Conservation (phyloP, 2,113 vertebrate genomes). For the Catagonus wagneri region DNA sequence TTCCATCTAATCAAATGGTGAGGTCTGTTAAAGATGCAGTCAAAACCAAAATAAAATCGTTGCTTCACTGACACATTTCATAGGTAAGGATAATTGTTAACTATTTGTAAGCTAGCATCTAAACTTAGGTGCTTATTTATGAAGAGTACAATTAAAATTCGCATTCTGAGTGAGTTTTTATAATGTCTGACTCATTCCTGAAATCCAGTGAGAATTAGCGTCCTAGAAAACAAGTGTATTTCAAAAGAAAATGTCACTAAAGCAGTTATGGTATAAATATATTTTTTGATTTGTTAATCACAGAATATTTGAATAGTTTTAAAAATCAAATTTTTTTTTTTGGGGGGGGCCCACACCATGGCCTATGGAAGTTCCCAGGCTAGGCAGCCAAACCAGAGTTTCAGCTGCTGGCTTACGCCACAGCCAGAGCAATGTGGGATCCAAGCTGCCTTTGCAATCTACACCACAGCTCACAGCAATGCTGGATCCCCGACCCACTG, state of each 20-base stretch:
- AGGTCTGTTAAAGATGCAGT: conserved; percentile 18
- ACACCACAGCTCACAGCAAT: too few relatives aligned
- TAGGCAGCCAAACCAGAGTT: too few relatives aligned
- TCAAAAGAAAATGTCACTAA: background rate
- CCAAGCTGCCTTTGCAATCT: too few relatives aligned
- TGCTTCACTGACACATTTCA: background rate
- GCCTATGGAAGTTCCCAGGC: too few relatives aligned
- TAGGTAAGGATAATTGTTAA: background rate
- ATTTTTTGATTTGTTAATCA: background rate
- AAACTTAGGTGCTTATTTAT: background rate
- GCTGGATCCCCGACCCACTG: too few relatives aligned
- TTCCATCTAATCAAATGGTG: background rate
- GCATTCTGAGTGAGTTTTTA: background rate
- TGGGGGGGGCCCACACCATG: background rate
- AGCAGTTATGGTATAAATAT: background rate
- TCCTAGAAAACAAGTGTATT: background rate
- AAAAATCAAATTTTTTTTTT: conserved; percentile 1
- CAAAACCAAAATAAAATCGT: conserved; percentile 15
- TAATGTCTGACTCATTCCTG: background rate
- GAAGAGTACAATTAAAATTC: background rate
- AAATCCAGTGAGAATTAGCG: background rate
- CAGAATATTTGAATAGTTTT: background rate
- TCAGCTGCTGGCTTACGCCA: too few relatives aligned
- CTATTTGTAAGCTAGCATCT: background rate
- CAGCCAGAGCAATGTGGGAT: too few relatives aligned